Evolutionary conservation across 2,113 vertebrate species (phyloP), one percentile per base, ranked within the genome.

Genomic region (Anhinga anhinga): DNA sequence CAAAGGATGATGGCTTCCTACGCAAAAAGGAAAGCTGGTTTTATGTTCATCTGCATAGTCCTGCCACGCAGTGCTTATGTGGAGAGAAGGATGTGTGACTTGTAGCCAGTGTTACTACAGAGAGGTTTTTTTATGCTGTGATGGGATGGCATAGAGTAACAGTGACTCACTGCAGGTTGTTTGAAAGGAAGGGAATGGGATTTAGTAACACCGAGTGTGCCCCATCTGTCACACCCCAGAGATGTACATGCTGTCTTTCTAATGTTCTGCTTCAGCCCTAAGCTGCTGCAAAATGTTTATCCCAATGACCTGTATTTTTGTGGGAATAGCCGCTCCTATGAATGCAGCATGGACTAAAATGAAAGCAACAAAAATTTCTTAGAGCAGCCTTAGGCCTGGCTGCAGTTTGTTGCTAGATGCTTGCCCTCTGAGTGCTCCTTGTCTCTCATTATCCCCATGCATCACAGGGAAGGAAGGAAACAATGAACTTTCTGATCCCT

Each of bases 161-260:
- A 87, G 71, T 94, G 94, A 96, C 72, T 92, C 97, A 77, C 44
- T 91, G 70, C 67, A 52, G 89, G 45, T 83, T 90, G 70, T 50
- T 86, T 67, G 92, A 89, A 88, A 87, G 62, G 90, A 47, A 67
- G n/a, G 86, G 52, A 36, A 66, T 80, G 91, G 93, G 73, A 91
- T 78, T 93, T 89, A 94, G 90, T 92, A 61, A 69, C 91, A 62
- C 70, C 32, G 74, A 88, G 30, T 16, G 52, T 91, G 58, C 92
- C 58, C 21, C 76, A 38, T 86, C 71, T 94, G 62, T 93, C 76
- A 56, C 58, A 84, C 83, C 91, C 82, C 63, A 32, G 63, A 94
- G 79, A 87, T 34, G 32, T 58, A 62, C 56, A 58, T 11, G 14
- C 25, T 61, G 11, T 73, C 63, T 94, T 95, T 52, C 32, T 87